phyloP scores from a whole-genome alignment of 2,888 invertebrate genomes.

The Matsumyia berberina region DNA sequence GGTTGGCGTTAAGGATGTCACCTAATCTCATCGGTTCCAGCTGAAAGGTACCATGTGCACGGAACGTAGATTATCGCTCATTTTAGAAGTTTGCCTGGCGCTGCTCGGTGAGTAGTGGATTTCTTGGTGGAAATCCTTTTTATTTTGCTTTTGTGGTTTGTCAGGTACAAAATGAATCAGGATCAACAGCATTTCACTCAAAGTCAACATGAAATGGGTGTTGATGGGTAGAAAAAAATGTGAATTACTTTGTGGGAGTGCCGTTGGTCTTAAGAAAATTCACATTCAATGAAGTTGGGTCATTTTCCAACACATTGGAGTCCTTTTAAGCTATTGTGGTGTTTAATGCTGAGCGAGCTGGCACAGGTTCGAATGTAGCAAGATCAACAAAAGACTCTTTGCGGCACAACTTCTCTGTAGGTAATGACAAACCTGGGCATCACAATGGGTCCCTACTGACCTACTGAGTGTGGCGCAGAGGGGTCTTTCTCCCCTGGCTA shows the following conservation, averaged over 20 bases:
- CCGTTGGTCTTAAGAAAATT: not conserved
- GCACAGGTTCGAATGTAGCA: too few relatives aligned
- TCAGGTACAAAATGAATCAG: constrained; percentile 66
- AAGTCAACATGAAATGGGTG: constrained; percentile 68
- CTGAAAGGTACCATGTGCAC: constrained; percentile 75
- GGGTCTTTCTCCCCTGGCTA: too few relatives aligned
- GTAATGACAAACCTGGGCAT: too few relatives aligned
- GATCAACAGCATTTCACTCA: constrained; percentile 72
- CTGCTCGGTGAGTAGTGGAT: constrained; percentile 14
- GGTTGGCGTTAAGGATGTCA: constrained; percentile 71
- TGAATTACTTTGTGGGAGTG: not conserved
- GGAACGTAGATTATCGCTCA: constrained; percentile 75
- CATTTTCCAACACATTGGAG: too few relatives aligned
- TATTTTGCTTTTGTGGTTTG: constrained; percentile 15
- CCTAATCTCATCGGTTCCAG: constrained; percentile 74
- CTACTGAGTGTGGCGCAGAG: too few relatives aligned
- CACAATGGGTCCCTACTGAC: too few relatives aligned
- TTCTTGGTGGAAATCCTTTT: constrained; percentile 25
- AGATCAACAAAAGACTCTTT: too few relatives aligned
- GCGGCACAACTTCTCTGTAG: too few relatives aligned
- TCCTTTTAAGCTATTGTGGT: too few relatives aligned
- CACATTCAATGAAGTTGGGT: too few relatives aligned
- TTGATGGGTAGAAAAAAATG: constrained; percentile 3
- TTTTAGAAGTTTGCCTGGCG: constrained; percentile 66
- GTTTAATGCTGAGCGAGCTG: too few relatives aligned